Conservation (phyloP, 2,797 vertebrate species). For the Phrynocephalus vlangalii region DNA sequence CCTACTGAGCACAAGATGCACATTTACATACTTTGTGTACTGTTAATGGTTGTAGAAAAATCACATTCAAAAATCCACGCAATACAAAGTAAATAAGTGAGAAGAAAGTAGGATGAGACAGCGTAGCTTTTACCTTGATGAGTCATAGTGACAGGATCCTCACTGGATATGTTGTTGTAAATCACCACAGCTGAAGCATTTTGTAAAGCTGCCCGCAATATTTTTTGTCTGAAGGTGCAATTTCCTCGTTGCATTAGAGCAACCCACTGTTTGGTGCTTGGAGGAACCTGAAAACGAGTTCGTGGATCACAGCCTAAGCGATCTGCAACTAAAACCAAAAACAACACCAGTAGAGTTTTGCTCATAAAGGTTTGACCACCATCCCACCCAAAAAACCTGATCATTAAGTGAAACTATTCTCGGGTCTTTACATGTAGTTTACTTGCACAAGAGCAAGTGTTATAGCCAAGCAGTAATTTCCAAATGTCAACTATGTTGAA, state of each 20-base stretch:
- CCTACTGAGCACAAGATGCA: background rate
- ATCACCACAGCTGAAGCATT: slow-evolving; percentile 95
- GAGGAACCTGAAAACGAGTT: slow-evolving; percentile 90
- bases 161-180: slow-evolving; percentile 94
- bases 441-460: slow-evolving; percentile 2
- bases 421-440: slow-evolving; percentile 10
- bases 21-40: background rate
- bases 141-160: slow-evolving; percentile 93
- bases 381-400: background rate
- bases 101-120: slow-evolving; percentile 18
- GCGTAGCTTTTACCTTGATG: slow-evolving; percentile 86
- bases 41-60: slow-evolving; percentile 17
- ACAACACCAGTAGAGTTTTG: background rate
- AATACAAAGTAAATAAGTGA: background rate
- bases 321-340: slow-evolving; percentile 84
- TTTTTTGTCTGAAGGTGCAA: slow-evolving; percentile 97
- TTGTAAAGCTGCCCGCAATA: slow-evolving; percentile 89
- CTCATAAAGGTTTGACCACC: background rate
- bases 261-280: slow-evolving; percentile 92
- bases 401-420: slow-evolving; percentile 12
- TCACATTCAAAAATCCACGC: background rate
- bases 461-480: background rate
- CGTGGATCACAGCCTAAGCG: slow-evolving; percentile 92
- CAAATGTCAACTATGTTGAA: slow-evolving; percentile 31
- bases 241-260: slow-evolving; percentile 95